Evolutionary conservation across 2,888 invertebrate species (phyloP).

Genomic region (Adela reaumurella): DNA sequence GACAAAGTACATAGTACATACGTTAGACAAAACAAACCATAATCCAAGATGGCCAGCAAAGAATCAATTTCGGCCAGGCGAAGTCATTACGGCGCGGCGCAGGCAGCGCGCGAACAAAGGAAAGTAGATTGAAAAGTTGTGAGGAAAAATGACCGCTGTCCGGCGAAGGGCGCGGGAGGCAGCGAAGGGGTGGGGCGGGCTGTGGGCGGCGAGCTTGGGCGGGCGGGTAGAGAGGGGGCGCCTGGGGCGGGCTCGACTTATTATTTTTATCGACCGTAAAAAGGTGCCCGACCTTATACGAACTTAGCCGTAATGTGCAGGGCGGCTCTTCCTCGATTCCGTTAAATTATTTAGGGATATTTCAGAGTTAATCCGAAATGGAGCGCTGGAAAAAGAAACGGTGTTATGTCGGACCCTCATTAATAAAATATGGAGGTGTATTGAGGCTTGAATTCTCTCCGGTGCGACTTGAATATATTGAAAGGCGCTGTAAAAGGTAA

Average conservation of each 20-base stretch:
- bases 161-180: slow-evolving; percentile 24
- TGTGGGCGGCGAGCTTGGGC: slow-evolving; percentile 11
- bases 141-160: slow-evolving; percentile 57
- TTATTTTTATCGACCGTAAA: slow-evolving; percentile 53
- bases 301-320: slow-evolving; percentile 29
- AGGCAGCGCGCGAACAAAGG: slow-evolving; percentile 14
- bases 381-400: slow-evolving; percentile 13
- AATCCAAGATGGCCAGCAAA: background rate
- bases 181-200: slow-evolving; percentile 14
- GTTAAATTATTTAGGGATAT: slow-evolving; percentile 48
- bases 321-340: slow-evolving; percentile 30
- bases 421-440: background rate
- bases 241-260: slow-evolving; percentile 29
- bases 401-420: background rate
- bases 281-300: slow-evolving; percentile 40
- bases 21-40: too few species aligned
- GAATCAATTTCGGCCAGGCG: background rate
- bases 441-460: background rate
- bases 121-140: slow-evolving; percentile 35
- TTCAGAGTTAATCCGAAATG: slow-evolving; percentile 34
- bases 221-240: slow-evolving; percentile 12
- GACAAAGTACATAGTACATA: too few species aligned
- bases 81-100: slow-evolving; percentile 1
- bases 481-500: background rate
- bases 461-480: background rate